phyloP scores from a whole-genome alignment of 2,797 vertebrate genomes.

The Catharus ustulatus region DNA sequence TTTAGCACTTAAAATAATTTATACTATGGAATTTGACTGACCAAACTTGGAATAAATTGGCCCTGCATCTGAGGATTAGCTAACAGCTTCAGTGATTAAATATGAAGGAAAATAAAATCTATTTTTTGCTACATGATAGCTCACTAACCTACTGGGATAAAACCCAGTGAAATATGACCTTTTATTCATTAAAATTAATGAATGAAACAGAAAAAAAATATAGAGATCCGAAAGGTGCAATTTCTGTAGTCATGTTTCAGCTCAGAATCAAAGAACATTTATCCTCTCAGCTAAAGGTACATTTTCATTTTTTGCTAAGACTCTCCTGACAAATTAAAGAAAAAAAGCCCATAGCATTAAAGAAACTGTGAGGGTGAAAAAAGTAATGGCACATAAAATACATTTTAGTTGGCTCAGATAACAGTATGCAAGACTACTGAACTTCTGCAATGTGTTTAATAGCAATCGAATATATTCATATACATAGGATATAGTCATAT shows the following conservation, averaged over 20 bases:
- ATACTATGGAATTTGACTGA: background rate
- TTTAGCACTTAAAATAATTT: background rate
- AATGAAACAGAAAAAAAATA: background rate
- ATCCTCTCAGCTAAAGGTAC: background rate
- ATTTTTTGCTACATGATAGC: background rate
- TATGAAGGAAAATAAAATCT: background rate
- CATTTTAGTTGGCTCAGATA: background rate
- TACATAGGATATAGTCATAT: background rate
- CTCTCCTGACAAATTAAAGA: background rate
- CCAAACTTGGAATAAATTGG: background rate
- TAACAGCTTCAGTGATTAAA: background rate
- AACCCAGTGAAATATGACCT: background rate
- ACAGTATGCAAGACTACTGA: background rate
- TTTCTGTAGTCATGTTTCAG: background rate
- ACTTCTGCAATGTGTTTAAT: background rate
- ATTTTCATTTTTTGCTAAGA: background rate
- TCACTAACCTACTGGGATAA: background rate
- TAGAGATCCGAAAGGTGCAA: background rate
- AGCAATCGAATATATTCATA: background rate
- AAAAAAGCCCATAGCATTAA: background rate
- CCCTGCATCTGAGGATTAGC: background rate
- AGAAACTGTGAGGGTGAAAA: background rate
- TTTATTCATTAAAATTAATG: conserved; percentile 14
- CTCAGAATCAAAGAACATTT: conserved; percentile 9
- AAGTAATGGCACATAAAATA: background rate